Base-by-base conservation (phyloP, 1,140 invertebrate genomes). In the Aphaenogaster floridana region DNA sequence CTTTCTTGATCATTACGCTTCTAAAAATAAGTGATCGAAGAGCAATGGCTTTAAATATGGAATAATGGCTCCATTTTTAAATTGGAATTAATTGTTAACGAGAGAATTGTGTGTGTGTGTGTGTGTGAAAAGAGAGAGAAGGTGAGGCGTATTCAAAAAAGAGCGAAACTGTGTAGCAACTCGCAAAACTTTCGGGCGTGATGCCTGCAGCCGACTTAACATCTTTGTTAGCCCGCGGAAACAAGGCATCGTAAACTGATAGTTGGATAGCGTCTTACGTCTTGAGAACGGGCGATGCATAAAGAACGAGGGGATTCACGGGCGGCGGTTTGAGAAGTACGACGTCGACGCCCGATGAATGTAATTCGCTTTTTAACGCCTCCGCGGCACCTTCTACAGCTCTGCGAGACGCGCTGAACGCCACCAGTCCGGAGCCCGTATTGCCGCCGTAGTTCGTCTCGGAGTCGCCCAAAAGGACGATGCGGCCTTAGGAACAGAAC, bases 351-450 rank as follows among this genome's bases (percentile, higher is more conserved):
- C 97, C 96, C 28, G 97, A 96, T 4, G 97, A 96, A 77, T 96
- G 96, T 76, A 98, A 94, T 92, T 97, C 97, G 54, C 96, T 95
- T 42, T 97, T 95, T 81, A 98, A 94, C 42, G 97, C 97, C 48
- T 96, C 96, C 81, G 97, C 97, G 13, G 97, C 97, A 66, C 97
- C 97, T 93, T 97, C 97, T 1, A 97, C 97, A 3, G 97, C 97
- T 91, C 96, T 96, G 45, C 97, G 96, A 0, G 96, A 97, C 0
- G 97, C 97, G 45, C 96, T 97, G 80, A 96, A 97, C n/a, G 96
- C 97, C 1, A 97, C 97, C 80, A 97, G 94, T 36, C 96, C 96
- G 48, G 96, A 96, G 61, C 96, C 95, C 34, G 94, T 94, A 76
- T 88, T 94, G 50, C 86, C 85, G 54, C 91, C 91, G 86, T 92